Evolutionary conservation across 1,140 invertebrate species (phyloP).

Genomic region (Scaptomyza pallida): DNA sequence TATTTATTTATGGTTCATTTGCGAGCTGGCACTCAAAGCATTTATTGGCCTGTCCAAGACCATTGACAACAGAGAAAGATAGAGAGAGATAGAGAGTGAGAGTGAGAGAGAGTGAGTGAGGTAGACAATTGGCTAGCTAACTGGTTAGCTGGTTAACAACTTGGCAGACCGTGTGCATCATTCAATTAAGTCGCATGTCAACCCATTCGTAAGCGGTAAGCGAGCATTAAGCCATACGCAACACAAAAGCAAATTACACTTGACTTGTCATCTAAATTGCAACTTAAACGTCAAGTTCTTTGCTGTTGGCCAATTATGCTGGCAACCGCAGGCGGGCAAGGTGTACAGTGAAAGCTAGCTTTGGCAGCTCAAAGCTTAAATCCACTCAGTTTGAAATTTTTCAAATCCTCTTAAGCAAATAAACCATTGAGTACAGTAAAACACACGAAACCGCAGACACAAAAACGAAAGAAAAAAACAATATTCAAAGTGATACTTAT

Average conservation of each 20-base stretch:
- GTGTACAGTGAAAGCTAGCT: no score
- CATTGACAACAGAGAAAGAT: conserved; percentile 53
- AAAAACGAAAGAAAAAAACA: conserved; percentile 2
- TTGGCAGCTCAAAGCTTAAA: conserved; percentile 52
- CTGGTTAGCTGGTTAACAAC: conserved; percentile 3
- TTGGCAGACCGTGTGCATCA: conserved; percentile 26
- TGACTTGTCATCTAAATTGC: conserved; percentile 53
- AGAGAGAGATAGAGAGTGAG: conserved; percentile 22
- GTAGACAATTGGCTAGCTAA: conserved; percentile 21
- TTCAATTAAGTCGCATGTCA: conserved; percentile 62
- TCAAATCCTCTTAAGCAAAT: conserved; percentile 77
- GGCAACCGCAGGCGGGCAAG: conserved; percentile 49
- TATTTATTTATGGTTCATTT: conserved; percentile 81
- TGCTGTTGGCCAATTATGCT: conserved; percentile 63
- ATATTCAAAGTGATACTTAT: conserved; percentile 24
- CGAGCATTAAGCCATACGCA: conserved; percentile 61
- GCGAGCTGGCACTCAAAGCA: conserved; percentile 70
- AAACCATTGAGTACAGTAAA: conserved; percentile 68
- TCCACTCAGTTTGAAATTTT: conserved; percentile 76
- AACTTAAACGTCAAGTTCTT: conserved; percentile 17
- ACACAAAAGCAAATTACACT: conserved; percentile 18
- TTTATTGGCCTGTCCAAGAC: conserved; percentile 14
- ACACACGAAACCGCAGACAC: conserved; percentile 55
- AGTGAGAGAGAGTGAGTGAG: neutral
- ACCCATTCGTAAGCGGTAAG: conserved; percentile 50